Conservation (phyloP, 1,140 invertebrate species). For the Argopecten irradians region DNA sequence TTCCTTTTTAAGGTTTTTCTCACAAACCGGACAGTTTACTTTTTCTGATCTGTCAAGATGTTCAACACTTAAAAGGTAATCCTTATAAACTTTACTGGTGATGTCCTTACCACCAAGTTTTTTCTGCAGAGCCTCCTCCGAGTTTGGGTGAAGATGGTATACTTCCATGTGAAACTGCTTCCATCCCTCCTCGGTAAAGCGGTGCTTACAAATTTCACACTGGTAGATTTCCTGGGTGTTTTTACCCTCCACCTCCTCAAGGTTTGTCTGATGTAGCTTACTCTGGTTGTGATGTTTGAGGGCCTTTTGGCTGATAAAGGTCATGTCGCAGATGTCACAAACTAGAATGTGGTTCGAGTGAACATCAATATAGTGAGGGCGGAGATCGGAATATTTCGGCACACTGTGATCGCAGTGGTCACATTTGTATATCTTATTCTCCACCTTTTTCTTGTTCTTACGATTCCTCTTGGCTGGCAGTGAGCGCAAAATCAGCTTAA, state of each 20-base stretch:
- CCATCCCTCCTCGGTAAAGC: constrained; percentile 65
- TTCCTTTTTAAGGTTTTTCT: constrained; percentile 62
- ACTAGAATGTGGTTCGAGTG: constrained; percentile 65
- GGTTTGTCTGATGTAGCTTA: constrained; percentile 60
- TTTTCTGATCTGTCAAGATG: constrained; percentile 50
- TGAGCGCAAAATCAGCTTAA: background rate
- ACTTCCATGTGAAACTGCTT: constrained; percentile 69
- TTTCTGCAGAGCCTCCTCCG: constrained; percentile 60
- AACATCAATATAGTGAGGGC: constrained; percentile 67
- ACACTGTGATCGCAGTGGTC: constrained; percentile 69
- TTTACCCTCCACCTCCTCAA: constrained; percentile 51
- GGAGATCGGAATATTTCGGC: constrained; percentile 59
- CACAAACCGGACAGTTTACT: constrained; percentile 70
- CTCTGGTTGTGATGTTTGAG: constrained; percentile 65
- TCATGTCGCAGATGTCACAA: constrained; percentile 67
- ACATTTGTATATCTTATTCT: constrained; percentile 63
- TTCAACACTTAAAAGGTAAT: constrained; percentile 61
- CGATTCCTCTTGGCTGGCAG: background rate
- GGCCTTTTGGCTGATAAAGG: constrained; percentile 67
- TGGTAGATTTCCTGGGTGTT: constrained; percentile 47
- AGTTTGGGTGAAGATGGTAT: constrained; percentile 65
- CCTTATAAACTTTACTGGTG: constrained; percentile 61
- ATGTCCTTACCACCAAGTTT: constrained; percentile 59
- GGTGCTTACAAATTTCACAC: constrained; percentile 67
- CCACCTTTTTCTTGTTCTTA: background rate